Evolutionary conservation across 2,797 vertebrate species (phyloP).

Genomic region (Catamblyrhynchus diadema): DNA sequence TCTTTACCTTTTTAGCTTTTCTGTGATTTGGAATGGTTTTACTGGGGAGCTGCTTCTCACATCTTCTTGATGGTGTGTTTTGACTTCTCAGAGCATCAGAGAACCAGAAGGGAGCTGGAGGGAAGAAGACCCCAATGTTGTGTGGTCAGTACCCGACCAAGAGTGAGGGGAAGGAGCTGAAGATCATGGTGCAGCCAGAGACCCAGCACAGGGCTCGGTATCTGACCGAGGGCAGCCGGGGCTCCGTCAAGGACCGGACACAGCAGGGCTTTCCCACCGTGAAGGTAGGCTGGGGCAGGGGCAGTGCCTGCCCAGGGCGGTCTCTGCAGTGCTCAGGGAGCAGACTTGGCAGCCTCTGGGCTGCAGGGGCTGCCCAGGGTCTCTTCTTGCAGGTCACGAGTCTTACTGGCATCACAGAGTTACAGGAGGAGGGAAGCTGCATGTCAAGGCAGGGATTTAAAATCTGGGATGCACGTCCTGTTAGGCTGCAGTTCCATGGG

Average conservation of each 20-base stretch:
- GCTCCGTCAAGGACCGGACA: constrained; percentile 95
- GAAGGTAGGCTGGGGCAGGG: constrained; percentile 79
- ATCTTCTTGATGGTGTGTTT: constrained; percentile 60
- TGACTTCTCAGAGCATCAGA: constrained; percentile 76
- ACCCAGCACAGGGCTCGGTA: constrained; percentile 96
- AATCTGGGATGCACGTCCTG: background rate
- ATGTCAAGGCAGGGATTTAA: accelerated
- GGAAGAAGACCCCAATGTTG: constrained; percentile 87
- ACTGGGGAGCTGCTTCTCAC: constrained; percentile 26
- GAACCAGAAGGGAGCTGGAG: constrained; percentile 77
- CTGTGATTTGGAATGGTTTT: constrained; percentile 34
- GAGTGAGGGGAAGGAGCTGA: constrained; percentile 94
- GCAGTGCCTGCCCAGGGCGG: background rate
- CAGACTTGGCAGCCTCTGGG: background rate
- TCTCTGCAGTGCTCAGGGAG: background rate
- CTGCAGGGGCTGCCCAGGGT: background rate
- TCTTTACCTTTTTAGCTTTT: constrained; percentile 15
- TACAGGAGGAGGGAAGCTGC: background rate
- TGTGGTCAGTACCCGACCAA: constrained; percentile 91
- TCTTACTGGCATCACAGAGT: background rate
- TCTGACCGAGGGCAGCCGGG: constrained; percentile 96
- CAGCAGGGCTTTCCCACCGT: constrained; percentile 97
- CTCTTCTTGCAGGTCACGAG: background rate
- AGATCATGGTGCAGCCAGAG: constrained; percentile 95
- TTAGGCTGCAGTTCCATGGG: background rate